Evolutionary conservation across 2,113 vertebrate species (phyloP), one percentile per base, ranked within the genome.

Genomic region (Scomber japonicus): DNA sequence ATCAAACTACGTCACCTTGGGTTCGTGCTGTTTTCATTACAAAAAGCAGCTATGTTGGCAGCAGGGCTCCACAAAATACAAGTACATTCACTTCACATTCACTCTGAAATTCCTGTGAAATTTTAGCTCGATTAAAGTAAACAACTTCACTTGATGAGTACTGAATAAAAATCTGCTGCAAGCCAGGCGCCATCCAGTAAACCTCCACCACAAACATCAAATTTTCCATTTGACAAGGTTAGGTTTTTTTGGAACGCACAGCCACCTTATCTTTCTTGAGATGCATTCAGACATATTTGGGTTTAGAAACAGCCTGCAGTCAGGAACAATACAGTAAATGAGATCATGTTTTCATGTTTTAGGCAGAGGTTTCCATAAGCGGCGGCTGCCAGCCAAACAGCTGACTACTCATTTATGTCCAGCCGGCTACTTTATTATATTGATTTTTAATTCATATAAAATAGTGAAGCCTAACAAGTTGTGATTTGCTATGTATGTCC

Each of bases 81-180:
- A 74, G 72, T 63, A 21, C 21, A 21, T 21, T 21, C 21, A 21
- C 21, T 21, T 21, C 21, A 21, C 81, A 64, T 86, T 89, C 67
- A 62, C 61, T 80, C 35, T 63, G 74, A 89, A 86, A 78, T 79
- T 80, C 51, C 71, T 83, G 35, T 82, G 73, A 74, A 71, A 84
- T 72, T 78, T 84, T 72, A 69, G 63, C 80, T 80, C 27, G 21
- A 72, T 78, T 88, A 69, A 82, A 81, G 76, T 86, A 89, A 88
- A 88, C 75, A 79, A 24, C 55, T 76, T 49, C 46, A 15, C 59
- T 66, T 75, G 60, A 75, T 69, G 80, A 81, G 11, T 30, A 2
- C 44, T 71, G 51, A 0, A 64, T 62, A 77, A 48, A 64, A 75
- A 24, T 40, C n/a, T 50, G 63, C 56, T 64, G 72, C 72, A 13